Evolutionary conservation across 2,113 vertebrate species (phyloP), one percentile per base, ranked within the genome.

Genomic region (Circaetus gallicus): DNA sequence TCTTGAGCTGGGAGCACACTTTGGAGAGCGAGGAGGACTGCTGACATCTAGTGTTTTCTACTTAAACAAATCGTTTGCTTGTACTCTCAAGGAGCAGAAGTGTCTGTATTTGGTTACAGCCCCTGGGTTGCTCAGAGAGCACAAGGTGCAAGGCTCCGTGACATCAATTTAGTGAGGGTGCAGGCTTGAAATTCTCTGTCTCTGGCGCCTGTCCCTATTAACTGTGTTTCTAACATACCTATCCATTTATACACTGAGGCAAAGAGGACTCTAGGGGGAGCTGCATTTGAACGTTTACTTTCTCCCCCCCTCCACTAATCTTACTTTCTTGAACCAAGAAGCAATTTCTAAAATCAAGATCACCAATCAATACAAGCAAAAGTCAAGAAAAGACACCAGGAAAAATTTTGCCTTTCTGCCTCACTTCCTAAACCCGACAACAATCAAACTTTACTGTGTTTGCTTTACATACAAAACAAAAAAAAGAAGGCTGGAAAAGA

Each of bases 31-130:
- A 92, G 65, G 87, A 89, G 67, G 42, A 32, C 80, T 94, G 84
- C 92, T 97, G 96, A 94, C 77, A 89, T 76, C 86, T 93, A 92
- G 76, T 93, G 96, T 93, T 71, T 86, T 52, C 50, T 79, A 1
- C 63, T 59, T 49, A 16, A 58, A 77, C 22, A 43, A 28, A 40
- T 73, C 16, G 1, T 26, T 42, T 52, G n/a, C 42, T 43, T 2
- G 1, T 24, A 8, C 20, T 74, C 19, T 11, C 5, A 12, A 31
- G 61, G 22, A 74, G 82, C 53, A 69, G 34, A 53, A 62, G 7
- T 31, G 22, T 13, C 62, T 74, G 71, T 5, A 9, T 21, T 24
- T 38, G 21, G 25, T 62, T 43, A 9, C 45, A 77, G 66, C 17
- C 67, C 40, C 34, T 5, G 49, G 56, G 66, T 8, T 76, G 42